These are phyloP conservation scores for Halictus rubicundus DNA, from an alignment of 1,140 invertebrate species.

Conservation along the genomic window DNA sequence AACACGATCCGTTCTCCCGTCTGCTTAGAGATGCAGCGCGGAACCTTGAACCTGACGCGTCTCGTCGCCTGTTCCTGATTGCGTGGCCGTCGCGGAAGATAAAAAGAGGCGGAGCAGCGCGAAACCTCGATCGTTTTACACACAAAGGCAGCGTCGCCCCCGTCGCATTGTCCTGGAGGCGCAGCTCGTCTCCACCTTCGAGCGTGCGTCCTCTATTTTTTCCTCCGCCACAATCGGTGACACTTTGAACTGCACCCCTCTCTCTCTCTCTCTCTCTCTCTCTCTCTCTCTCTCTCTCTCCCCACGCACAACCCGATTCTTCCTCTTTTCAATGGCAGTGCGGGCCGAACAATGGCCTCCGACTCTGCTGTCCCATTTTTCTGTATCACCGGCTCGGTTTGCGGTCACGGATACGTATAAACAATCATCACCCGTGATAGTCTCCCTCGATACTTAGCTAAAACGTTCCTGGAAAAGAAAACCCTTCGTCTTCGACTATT, in stretches of 20 bases:
- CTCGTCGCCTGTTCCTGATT: background rate
- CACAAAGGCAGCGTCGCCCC: slow-evolving; percentile 50
- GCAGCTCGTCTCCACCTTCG: slow-evolving; percentile 25
- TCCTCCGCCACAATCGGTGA: slow-evolving; percentile 30
- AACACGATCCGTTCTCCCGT: background rate
- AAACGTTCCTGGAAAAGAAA: no score
- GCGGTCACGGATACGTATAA: background rate
- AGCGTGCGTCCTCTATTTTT: background rate
- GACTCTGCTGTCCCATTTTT: background rate
- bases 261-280: background rate
- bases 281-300: no score
- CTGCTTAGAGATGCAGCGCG: background rate
- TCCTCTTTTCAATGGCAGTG: no score
- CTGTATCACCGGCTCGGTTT: background rate
- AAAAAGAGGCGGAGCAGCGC: slow-evolving; percentile 26
- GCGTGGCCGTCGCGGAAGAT: background rate
- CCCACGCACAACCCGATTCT: background rate
- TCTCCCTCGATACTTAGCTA: no score
- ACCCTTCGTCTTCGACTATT: no score
- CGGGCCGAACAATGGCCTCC: background rate
- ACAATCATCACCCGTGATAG: no score
- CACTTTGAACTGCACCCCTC: slow-evolving; percentile 19
- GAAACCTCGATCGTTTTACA: slow-evolving; percentile 43
- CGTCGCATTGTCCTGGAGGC: slow-evolving; percentile 41
- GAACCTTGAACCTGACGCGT: background rate